Evolutionary conservation across 2,888 invertebrate genomes (phyloP), one percentile per base, ranked within the genome.

Genomic region (Poecilobothrus nobilitatus): DNA sequence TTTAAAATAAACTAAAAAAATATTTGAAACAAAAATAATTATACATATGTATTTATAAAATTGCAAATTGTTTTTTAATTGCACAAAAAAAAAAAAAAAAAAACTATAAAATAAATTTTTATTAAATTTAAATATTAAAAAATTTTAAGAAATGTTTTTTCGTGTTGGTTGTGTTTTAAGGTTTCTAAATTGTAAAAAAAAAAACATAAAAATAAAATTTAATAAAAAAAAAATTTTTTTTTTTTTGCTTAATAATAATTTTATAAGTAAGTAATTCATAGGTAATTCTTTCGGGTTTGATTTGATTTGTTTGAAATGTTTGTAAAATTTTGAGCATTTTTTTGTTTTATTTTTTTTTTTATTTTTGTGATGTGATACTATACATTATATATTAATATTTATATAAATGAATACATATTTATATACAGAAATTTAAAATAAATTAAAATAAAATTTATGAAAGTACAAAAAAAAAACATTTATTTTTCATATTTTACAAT

Each of bases 31-130:
- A 8, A 37, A 37, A 37, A 37, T 10, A 7, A 37, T 10, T 27
- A n/a, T 10, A 37, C 8, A 37, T 10, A 37, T 2, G 18, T 53
- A 53, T 53, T 53, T 53, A 53, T 18, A 18, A 53, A 53, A 53
- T 27, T n/a, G 53, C 53, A 53, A 53, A 53, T 53, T 53, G 53
- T 53, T 53, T 53, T 53, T 53, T 53, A 53, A 53, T 53, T 53
- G 53, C 53, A 53, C 53, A 53, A 53, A 53, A 53, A 53, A n/a
- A 53, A 53, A 53, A 18, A 53, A 12, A 18, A 12, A 53, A 6
- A 41, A 12, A 41, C 9, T 41, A 41, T 41, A 41, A 41, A 27
- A 27, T 27, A 27, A 27, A 27, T 27, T 27, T 27, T 27, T 27
- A 27, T 27, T 27, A 27, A 27, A 27, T 27, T 27, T 27, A 27